phyloP scores from a whole-genome alignment of 2,113 vertebrate species.

The Ictidomys tridecemlineatus region DNA sequence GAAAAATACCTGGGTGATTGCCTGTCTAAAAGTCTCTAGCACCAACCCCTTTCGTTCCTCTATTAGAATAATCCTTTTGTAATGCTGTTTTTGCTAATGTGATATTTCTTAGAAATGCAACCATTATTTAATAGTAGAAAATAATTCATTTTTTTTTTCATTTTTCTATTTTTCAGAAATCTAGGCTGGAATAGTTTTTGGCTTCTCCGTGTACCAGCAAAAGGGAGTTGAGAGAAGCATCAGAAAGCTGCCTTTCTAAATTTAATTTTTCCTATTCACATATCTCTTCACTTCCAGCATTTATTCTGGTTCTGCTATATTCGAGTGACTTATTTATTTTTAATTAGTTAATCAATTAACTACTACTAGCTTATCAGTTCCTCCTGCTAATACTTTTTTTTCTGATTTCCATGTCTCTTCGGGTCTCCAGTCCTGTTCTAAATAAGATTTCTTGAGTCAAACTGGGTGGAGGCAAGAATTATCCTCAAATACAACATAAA shows the following conservation, averaged over 20 bases:
- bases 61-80: slow-evolving; percentile 58
- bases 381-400: not conserved
- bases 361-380: not conserved
- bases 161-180: slow-evolving; percentile 41
- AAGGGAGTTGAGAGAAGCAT: not conserved
- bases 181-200: slow-evolving; percentile 8
- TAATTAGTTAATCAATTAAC: not conserved
- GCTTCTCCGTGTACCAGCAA: not conserved
- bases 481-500: not conserved
- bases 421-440: not conserved
- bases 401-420: slow-evolving; percentile 44
- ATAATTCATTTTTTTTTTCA: not conserved
- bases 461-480: not conserved
- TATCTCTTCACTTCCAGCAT: not conserved
- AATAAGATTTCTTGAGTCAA: slow-evolving; percentile 4
- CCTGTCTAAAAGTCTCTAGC: not conserved
- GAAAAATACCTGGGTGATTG: slow-evolving; percentile 35
- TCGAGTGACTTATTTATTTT: not conserved
- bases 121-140: slow-evolving; percentile 25
- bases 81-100: slow-evolving; percentile 54
- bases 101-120: slow-evolving; percentile 47
- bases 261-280: not conserved
- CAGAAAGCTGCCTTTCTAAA: not conserved
- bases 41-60: not conserved
- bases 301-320: not conserved